Conservation (phyloP, 2,113 vertebrate genomes). For the Jacana jacana region DNA sequence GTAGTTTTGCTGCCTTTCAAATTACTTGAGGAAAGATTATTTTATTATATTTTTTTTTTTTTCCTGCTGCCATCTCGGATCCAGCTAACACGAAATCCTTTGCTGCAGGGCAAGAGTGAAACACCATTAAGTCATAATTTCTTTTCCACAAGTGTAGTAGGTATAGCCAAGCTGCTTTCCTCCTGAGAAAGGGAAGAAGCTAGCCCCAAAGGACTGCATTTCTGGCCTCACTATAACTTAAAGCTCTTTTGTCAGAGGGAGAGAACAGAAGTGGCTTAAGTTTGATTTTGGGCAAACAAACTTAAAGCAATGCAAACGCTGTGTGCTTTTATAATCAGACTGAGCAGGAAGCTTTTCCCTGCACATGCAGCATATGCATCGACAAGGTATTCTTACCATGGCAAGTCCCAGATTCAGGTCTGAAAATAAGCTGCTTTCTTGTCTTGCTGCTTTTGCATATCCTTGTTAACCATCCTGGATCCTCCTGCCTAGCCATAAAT, state of each 20-base stretch:
- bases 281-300: no score
- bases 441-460: background rate
- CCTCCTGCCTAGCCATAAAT: constrained; percentile 2
- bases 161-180: background rate
- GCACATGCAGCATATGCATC: background rate
- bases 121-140: background rate
- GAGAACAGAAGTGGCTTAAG: background rate
- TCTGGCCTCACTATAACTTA: background rate
- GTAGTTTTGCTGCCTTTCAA: background rate
- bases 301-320: background rate
- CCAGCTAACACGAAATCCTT: background rate
- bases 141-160: background rate
- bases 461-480: constrained; percentile 15
- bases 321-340: background rate
- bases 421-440: background rate
- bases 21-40: background rate
- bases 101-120: background rate
- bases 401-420: background rate
- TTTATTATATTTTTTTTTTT: background rate
- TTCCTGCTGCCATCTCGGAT: background rate
- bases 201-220: background rate
- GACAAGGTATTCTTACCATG: background rate
- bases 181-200: background rate
- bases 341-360: background rate
- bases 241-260: background rate